These are phyloP conservation scores for Ferrisia virgata DNA, from an alignment of 2,888 invertebrate genomes.

Conservation along the genomic window DNA sequence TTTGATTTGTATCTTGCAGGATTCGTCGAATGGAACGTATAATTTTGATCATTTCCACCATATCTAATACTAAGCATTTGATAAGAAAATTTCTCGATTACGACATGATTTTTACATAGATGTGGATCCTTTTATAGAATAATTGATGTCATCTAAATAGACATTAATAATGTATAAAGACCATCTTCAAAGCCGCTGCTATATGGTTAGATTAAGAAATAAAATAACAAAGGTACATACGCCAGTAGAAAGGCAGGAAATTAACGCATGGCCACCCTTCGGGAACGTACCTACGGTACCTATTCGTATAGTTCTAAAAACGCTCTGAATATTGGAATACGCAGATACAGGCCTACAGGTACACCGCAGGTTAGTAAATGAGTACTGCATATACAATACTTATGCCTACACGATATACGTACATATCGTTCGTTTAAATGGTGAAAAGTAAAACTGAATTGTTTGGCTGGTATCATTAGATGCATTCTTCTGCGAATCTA, in stretches of 20 bases:
- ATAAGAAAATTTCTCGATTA: background rate
- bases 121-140: background rate
- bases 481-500: background rate
- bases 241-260: slow-evolving; percentile 41
- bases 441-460: background rate
- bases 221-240: background rate
- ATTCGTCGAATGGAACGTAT: background rate
- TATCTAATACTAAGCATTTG: background rate
- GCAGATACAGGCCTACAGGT: background rate
- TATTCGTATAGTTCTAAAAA: slow-evolving; percentile 40
- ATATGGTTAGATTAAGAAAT: slow-evolving; percentile 14
- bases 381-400: no score
- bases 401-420: no score
- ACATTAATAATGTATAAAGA: slow-evolving; percentile 3
- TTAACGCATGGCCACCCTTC: slow-evolving; percentile 42
- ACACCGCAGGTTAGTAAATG: no score
- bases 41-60: background rate
- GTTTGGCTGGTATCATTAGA: background rate
- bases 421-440: background rate
- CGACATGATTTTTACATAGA: background rate
- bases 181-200: background rate
- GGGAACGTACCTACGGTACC: background rate
- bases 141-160: slow-evolving; percentile 14
- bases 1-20: background rate
- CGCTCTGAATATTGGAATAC: slow-evolving; percentile 28